Conservation (phyloP, 2,113 vertebrate genomes). For the Xiphophorus couchianus region DNA sequence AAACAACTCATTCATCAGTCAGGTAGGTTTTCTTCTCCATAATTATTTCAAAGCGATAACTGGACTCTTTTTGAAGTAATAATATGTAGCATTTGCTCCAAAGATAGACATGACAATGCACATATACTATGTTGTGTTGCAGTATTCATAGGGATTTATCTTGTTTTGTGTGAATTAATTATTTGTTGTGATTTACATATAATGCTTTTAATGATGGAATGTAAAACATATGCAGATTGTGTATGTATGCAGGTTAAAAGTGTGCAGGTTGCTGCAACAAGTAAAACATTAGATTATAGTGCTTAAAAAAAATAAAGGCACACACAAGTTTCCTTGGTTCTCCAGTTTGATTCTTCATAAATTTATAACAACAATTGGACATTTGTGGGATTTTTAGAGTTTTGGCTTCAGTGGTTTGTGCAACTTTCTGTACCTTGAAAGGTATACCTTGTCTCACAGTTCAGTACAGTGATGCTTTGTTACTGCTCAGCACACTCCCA, state of each 20-base stretch:
- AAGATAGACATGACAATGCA: background rate
- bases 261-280: background rate
- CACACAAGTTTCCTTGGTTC: background rate
- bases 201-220: background rate
- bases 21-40: conserved; percentile 56
- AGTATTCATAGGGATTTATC: background rate
- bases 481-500: conserved; percentile 37
- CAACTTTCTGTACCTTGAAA: conserved; percentile 67
- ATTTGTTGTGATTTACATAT: background rate
- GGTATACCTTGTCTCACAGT: conserved; percentile 64
- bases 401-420: conserved; percentile 51
- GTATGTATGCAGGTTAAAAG: background rate
- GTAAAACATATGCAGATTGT: background rate
- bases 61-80: background rate
- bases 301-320: background rate
- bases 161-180: background rate
- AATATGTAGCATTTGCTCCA: background rate
- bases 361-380: background rate
- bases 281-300: background rate
- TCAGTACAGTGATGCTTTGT: conserved; percentile 73
- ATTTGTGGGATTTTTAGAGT: conserved; percentile 43
- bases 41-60: background rate
- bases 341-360: background rate
- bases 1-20: conserved; percentile 35
- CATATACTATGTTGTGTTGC: background rate